phyloP scores from a whole-genome alignment of 53 echinoderm and acorn worm species.

The Actinopyga echinites region DNA sequence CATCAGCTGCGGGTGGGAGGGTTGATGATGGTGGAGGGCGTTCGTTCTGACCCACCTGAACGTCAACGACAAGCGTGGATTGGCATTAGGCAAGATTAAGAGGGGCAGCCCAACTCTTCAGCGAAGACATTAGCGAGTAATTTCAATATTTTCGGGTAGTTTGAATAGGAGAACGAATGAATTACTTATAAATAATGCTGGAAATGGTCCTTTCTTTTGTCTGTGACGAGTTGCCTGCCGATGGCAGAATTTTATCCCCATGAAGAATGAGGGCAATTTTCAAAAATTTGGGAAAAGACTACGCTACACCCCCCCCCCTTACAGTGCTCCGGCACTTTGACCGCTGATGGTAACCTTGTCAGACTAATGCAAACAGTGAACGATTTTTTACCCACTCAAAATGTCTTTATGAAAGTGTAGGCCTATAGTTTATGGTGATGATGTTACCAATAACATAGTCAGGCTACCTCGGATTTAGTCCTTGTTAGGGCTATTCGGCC shows the following conservation, averaged over 20 bases:
- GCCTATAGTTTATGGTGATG: no score
- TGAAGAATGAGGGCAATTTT: no score
- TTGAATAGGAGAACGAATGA: slow-evolving; percentile 49
- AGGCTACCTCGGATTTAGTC: no score
- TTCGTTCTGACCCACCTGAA: background rate
- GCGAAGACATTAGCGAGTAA: slow-evolving; percentile 36
- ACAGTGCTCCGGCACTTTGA: slow-evolving; percentile 50
- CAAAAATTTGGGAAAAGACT: no score
- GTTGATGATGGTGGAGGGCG: background rate
- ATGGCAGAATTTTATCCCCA: no score
- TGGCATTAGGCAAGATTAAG: slow-evolving; percentile 17
- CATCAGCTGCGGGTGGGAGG: no score
- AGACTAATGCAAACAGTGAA: no score
- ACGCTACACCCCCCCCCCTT: no score
- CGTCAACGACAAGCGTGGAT: background rate
- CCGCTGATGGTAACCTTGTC: slow-evolving; percentile 48
- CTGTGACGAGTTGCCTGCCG: slow-evolving; percentile 22
- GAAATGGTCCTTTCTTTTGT: slow-evolving; percentile 31
- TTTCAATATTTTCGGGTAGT: slow-evolving; percentile 13
- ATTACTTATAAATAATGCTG: slow-evolving; percentile 43
- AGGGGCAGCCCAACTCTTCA: slow-evolving; percentile 22
- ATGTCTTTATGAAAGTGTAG: no score
- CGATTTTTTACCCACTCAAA: no score
- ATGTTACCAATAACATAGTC: no score
- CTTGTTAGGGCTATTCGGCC: no score